Evolutionary conservation across 2,888 invertebrate species (phyloP).

Genomic region (Caenorhabditis becei): DNA sequence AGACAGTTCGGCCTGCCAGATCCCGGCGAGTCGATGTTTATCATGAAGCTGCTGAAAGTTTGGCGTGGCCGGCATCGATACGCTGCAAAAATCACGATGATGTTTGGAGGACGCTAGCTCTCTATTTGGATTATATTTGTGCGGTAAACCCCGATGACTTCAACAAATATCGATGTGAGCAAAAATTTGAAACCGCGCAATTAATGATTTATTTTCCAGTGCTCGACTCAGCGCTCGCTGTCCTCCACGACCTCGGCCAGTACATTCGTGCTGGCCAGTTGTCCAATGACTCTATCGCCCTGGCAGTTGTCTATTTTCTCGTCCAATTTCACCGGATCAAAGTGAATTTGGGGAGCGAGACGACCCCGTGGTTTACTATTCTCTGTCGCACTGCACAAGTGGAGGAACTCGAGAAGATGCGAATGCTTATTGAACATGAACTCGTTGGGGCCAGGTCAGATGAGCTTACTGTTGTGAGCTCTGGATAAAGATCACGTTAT

Average conservation of each 20-base stretch:
- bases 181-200: background rate
- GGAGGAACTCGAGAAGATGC: constrained; percentile 30
- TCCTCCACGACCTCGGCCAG: constrained; percentile 47
- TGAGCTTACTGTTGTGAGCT: background rate
- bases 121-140: constrained; percentile 50
- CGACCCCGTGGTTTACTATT: constrained; percentile 23
- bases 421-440: constrained; percentile 22
- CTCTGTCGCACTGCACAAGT: constrained; percentile 20
- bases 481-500: too few relatives aligned
- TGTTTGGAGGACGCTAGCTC: constrained; percentile 47
- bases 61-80: constrained; percentile 48
- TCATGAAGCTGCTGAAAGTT: constrained; percentile 33
- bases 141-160: constrained; percentile 45
- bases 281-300: constrained; percentile 33
- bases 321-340: constrained; percentile 44
- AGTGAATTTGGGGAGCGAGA: constrained; percentile 15
- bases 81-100: constrained; percentile 57
- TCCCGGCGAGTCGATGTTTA: constrained; percentile 23
- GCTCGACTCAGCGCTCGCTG: constrained; percentile 50
- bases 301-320: constrained; percentile 49
- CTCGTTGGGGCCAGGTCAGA: constrained; percentile 16
- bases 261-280: background rate
- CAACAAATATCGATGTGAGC: constrained; percentile 23
- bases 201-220: constrained; percentile 22
- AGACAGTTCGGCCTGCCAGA: background rate